Conservation (phyloP, 2,888 invertebrate species). For the Drosophila kokeensis region DNA sequence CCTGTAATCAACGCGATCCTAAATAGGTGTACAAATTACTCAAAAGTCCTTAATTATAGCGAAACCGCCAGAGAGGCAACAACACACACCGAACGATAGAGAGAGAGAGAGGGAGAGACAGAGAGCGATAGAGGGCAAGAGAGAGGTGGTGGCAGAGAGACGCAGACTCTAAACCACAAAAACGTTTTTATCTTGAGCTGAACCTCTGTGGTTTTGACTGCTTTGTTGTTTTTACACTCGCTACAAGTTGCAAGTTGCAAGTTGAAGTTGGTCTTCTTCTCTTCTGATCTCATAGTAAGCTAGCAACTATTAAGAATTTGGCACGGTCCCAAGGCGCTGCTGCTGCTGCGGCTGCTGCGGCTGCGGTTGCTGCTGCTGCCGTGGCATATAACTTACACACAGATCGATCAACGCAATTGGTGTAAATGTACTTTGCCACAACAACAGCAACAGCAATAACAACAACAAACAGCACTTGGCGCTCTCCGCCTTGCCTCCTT, state of each 20-base stretch:
- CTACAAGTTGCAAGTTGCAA: conserved; percentile 13
- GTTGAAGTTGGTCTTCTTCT: conserved; percentile 4
- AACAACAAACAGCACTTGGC: conserved; percentile 74
- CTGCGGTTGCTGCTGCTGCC: conserved; percentile 14
- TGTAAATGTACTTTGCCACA: conserved; percentile 80
- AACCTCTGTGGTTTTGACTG: conserved; percentile 23
- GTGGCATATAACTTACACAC: conserved; percentile 80
- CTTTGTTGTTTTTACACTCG: conserved; percentile 67
- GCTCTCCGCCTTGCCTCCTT: conserved; percentile 43
- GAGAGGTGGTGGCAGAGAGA: conserved; percentile 3
- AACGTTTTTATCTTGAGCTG: conserved; percentile 50
- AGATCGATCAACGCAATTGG: conserved; percentile 82
- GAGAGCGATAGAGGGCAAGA: not conserved
- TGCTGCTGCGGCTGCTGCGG: conserved; percentile 28
- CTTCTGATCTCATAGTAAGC: conserved; percentile 67
- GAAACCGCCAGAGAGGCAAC: conserved; percentile 77
- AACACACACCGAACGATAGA: conserved; percentile 4
- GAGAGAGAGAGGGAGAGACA: not conserved
- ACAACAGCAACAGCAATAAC: conserved; percentile 40
- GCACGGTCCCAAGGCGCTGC: conserved; percentile 73
- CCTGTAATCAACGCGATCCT: conserved; percentile 85
- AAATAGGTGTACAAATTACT: conserved; percentile 85
- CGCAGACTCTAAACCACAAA: conserved; percentile 53
- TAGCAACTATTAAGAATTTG: conserved; percentile 82
- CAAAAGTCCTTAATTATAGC: conserved; percentile 85